These are phyloP conservation scores for Turdus rufiventris DNA, from an alignment of 2,113 vertebrate genomes.

Conservation along the genomic window DNA sequence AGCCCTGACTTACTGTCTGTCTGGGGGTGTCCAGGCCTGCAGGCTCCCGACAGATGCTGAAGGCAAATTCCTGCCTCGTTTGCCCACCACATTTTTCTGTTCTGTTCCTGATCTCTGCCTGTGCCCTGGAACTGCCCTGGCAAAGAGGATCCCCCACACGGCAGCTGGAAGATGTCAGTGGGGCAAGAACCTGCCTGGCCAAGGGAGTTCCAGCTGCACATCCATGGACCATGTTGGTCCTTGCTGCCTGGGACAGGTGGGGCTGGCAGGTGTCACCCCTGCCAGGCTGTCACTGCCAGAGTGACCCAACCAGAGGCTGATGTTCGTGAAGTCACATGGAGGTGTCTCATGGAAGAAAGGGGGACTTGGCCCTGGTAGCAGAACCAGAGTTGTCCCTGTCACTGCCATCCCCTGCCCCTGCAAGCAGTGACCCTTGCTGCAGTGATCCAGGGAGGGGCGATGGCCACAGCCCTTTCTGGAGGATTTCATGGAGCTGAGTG, in stretches of 20 bases:
- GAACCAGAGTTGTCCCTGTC: neutral
- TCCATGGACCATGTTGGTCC: rapidly evolving
- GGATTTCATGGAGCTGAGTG: neutral
- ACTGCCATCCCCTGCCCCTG: neutral
- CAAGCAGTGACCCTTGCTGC: neutral
- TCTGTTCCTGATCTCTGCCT: neutral
- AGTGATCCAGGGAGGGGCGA: neutral
- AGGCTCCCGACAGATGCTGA: neutral
- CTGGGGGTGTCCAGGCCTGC: neutral
- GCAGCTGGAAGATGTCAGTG: neutral
- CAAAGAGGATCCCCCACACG: neutral
- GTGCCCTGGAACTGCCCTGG: neutral
- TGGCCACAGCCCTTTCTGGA: rapidly evolving
- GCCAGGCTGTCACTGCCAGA: neutral
- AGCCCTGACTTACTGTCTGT: neutral
- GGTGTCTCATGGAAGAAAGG: neutral
- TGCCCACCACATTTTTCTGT: neutral
- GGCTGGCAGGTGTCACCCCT: neutral
- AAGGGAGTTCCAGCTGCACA: neutral
- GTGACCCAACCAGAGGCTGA: neutral
- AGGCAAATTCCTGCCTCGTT: neutral
- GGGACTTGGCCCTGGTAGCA: neutral
- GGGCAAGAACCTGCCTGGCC: neutral
- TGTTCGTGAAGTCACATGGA: rapidly evolving
- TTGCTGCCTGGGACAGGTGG: neutral